These are phyloP conservation scores for Spea bombifrons DNA, from an alignment of 2,113 vertebrate species.

Conservation along the genomic window DNA sequence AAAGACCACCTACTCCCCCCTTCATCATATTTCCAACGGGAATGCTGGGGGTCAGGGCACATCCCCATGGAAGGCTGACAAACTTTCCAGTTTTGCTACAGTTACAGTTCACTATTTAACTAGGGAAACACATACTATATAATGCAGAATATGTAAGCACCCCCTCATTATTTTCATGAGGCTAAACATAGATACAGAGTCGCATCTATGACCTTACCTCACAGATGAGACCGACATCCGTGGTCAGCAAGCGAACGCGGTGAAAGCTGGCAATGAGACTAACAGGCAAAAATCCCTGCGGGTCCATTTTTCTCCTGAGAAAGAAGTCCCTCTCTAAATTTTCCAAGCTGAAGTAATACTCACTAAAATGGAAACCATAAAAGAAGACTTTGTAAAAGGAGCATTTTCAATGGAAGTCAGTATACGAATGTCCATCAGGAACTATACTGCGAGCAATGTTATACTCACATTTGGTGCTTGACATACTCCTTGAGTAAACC, in stretches of 20 bases:
- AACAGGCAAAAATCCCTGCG: slow-evolving; percentile 87
- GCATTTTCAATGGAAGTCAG: background rate
- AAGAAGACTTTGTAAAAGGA: background rate
- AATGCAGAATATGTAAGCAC: no score
- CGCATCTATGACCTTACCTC: slow-evolving; percentile 70
- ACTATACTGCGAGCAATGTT: background rate
- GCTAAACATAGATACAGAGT: slow-evolving; percentile 1
- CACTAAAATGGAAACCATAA: slow-evolving; percentile 65
- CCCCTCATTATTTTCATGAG: no score
- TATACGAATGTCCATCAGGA: no score
- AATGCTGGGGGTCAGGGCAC: no score
- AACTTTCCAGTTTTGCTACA: no score
- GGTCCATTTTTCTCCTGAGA: slow-evolving; percentile 93
- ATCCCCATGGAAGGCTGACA: no score
- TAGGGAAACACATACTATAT: no score
- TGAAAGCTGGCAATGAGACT: slow-evolving; percentile 92
- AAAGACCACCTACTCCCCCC: no score
- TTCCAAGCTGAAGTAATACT: slow-evolving; percentile 97
- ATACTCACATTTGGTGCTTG: slow-evolving; percentile 92
- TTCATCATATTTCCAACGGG: no score
- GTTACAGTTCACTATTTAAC: no score
- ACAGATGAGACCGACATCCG: slow-evolving; percentile 81
- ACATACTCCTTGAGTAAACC: slow-evolving; percentile 92
- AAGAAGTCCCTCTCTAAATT: slow-evolving; percentile 97
- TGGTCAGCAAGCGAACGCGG: slow-evolving; percentile 89